Conservation (phyloP, 2,113 vertebrate species). For the Cyprinodon brontotheroides region DNA sequence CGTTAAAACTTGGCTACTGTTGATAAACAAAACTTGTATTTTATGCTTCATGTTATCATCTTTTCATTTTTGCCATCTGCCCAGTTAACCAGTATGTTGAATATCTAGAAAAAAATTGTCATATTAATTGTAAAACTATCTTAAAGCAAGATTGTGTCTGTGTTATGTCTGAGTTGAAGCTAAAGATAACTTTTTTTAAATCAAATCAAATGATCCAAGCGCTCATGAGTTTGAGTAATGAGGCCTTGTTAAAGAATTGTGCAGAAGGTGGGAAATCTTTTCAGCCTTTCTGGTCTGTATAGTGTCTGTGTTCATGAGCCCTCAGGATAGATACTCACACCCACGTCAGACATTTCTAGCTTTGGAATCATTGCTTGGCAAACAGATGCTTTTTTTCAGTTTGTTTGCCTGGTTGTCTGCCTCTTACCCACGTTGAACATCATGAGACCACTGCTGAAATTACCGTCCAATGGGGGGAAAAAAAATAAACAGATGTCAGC, state of each 20-base stretch:
- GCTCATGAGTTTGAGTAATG: background rate
- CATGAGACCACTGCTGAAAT: slow-evolving; percentile 32
- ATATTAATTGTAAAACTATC: slow-evolving; percentile 29
- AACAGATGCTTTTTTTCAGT: slow-evolving; percentile 55
- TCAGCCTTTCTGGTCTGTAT: slow-evolving; percentile 7
- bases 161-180: slow-evolving; percentile 36
- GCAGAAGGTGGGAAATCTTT: slow-evolving; percentile 2
- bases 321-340: slow-evolving; percentile 47
- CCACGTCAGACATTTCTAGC: slow-evolving; percentile 48
- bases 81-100: slow-evolving; percentile 10
- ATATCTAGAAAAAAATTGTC: slow-evolving; percentile 19
- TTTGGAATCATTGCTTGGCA: slow-evolving; percentile 33
- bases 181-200: slow-evolving; percentile 27
- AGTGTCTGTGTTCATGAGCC: slow-evolving; percentile 35
- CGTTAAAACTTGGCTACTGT: background rate
- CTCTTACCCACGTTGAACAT: slow-evolving; percentile 20
- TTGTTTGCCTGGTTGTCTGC: slow-evolving; percentile 48
- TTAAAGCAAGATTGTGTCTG: slow-evolving; percentile 12
- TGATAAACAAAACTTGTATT: too few species aligned
- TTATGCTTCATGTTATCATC: too few species aligned
- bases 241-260: slow-evolving; percentile 1
- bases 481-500: slow-evolving; percentile 21
- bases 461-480: slow-evolving; percentile 5
- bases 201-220: background rate
- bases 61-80: slow-evolving; percentile 6